Percentiles rank a stretch among this genome's conserved stretches.
These are phyloP conservation scores for Scarus forsteni DNA, from an alignment of 2,797 vertebrate genomes.

Conservation along the genomic window DNA sequence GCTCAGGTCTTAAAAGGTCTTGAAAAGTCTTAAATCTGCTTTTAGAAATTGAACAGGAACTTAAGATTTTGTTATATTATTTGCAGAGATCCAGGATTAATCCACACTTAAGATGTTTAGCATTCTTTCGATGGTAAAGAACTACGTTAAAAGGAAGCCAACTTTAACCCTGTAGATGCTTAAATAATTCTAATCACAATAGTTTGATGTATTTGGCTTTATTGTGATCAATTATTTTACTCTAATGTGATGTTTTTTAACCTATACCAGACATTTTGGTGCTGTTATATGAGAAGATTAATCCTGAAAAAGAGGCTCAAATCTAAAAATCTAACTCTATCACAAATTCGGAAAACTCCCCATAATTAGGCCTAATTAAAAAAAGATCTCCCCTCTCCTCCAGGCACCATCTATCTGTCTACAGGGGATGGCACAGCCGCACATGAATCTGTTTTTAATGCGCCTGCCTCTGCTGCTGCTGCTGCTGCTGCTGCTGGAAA, in stretches of 20 bases:
- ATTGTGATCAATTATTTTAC: not conserved
- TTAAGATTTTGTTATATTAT: too few species aligned
- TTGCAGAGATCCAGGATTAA: too few species aligned
- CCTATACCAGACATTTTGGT: not conserved
- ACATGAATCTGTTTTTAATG: constrained; percentile 83
- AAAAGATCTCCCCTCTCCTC: constrained; percentile 23
- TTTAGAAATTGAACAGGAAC: too few species aligned
- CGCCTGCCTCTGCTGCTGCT: constrained; percentile 60
- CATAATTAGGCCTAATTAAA: not conserved
- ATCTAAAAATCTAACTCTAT: not conserved
- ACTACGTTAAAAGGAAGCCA: too few species aligned
- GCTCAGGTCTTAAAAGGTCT: too few species aligned
- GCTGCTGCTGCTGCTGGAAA: constrained; percentile 73
- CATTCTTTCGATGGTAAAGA: too few species aligned
- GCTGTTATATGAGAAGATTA: not conserved
- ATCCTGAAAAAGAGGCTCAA: not conserved
- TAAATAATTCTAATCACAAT: not conserved
- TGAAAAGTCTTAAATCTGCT: too few species aligned
- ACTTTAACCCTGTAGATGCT: not conserved
- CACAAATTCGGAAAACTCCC: constrained; percentile 10
- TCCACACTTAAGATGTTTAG: too few species aligned
- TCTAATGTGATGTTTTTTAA: too few species aligned
- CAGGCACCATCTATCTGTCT: constrained; percentile 56
- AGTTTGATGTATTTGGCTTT: not conserved
- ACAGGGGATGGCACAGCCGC: constrained; percentile 65